Evolutionary conservation across 35 echinoderm and acorn worm species (phyloP).

Genomic region (Heliocidaris tuberculata): DNA sequence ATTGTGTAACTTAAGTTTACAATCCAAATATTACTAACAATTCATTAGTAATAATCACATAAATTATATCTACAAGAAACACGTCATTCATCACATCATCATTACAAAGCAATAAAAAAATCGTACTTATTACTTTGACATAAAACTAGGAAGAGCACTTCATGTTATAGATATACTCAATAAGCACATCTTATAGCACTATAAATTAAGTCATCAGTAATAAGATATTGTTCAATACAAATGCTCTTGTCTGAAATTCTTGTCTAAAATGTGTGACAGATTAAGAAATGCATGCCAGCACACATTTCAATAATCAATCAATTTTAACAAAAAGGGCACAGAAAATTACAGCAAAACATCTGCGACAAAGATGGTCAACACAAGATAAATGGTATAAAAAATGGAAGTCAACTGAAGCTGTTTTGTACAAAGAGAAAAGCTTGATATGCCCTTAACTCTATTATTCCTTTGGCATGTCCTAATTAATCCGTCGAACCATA

Average conservation of each 20-base stretch:
- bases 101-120: not conserved
- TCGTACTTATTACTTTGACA: not conserved
- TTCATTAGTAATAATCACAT: not conserved
- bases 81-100: not conserved
- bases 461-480: not conserved
- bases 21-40: not conserved
- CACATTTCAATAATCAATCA: not conserved
- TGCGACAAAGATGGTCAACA: not conserved
- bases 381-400: not conserved
- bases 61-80: not conserved
- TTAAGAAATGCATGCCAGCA: not conserved
- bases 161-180: not conserved
- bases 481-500: not conserved
- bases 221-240: not conserved
- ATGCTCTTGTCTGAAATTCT: not conserved
- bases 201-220: not conserved
- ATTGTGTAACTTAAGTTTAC: not conserved
- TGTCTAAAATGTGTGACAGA: not conserved
- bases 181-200: not conserved
- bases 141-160: not conserved
- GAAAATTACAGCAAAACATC: not conserved
- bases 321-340: not conserved
- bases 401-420: not conserved
- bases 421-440: not conserved
- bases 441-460: not conserved